Base-by-base conservation (phyloP, 2,797 vertebrate species). In the Sarcoramphus papa region DNA sequence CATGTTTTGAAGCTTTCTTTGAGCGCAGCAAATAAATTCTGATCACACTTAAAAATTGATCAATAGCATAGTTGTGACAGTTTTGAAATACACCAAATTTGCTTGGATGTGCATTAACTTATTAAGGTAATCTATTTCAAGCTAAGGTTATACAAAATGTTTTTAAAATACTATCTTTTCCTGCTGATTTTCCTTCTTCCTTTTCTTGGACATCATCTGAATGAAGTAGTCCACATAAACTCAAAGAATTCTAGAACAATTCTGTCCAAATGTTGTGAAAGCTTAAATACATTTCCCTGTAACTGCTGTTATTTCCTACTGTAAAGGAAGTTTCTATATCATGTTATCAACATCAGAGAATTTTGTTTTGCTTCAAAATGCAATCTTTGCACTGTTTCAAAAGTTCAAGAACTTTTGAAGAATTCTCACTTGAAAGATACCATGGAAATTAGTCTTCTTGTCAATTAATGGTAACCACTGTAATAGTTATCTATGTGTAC, bases 41-140 rank as follows among this genome's bases (percentile, higher is more conserved):
- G 60, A 84, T 84, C 74, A 90, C 13, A 62, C 8, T 57, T 76
- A 81, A 90, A 85, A 82, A 53, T 5, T 75, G 24, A 82, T 48
- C 40, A 59, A 47, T 64, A 64, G 35, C 31, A 88, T 40, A 81
- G 16, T 11, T 91, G 37, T 87, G 50, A 91, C 12, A 94, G 53
- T 85, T 95, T 90, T 96, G 35, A 87, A 96, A 92, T 85, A 23
- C 19, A 45, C 27, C 30, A 76, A 80, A 87, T 96, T 95, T 95
- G 15, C 60, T 73, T 87, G 35, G 45, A 91, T 86, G 73, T 95
- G 54, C 37, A 64, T 74, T 74, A 50, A 84, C 22, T 84, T 24
- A 53, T 90, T 84, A 78, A 54, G 14, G 56, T 27, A 84, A 48
- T 33, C 30, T 88, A 87, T 91, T 86, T 60, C 47, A 93, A 54